A percentile compares a stretch with the other conserved stretches of the same genome.
Evolutionary conservation across 2,113 vertebrate species (phyloP).

Genomic region (Chionis minor): DNA sequence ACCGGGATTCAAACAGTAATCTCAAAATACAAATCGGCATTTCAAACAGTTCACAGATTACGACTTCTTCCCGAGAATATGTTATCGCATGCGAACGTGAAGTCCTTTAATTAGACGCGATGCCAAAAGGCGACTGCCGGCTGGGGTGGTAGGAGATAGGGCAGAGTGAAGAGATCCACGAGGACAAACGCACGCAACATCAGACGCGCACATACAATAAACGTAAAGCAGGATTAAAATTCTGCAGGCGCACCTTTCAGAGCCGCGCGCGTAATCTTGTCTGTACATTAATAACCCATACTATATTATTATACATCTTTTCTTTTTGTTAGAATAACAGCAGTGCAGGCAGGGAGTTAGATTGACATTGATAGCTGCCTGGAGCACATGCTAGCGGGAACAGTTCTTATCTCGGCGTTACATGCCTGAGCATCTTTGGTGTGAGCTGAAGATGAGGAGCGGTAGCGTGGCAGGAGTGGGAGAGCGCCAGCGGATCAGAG

Average conservation of each 20-base stretch:
- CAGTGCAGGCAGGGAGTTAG: background rate
- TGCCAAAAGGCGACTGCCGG: background rate
- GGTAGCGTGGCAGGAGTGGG: background rate
- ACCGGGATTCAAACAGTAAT: constrained; percentile 34
- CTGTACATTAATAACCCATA: background rate
- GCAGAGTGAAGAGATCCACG: background rate
- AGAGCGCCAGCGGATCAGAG: background rate
- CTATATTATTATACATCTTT: background rate
- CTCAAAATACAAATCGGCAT: constrained; percentile 48
- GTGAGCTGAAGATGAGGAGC: background rate
- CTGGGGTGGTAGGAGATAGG: background rate
- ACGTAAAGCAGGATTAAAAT: background rate
- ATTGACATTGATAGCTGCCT: constrained; percentile 25
- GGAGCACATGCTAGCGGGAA: background rate
- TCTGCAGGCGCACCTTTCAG: background rate
- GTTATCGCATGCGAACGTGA: background rate
- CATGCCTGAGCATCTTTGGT: background rate
- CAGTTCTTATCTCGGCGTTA: background rate
- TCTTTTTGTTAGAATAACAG: background rate
- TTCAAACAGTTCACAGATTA: constrained; percentile 57
- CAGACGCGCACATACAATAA: background rate
- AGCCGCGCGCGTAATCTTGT: background rate
- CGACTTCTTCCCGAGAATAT: constrained; percentile 41
- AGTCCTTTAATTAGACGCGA: constrained; percentile 45
- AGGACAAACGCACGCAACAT: background rate